Evolutionary conservation across 2,113 vertebrate genomes (phyloP).

Genomic region (Campylomormyrus tamandua): DNA sequence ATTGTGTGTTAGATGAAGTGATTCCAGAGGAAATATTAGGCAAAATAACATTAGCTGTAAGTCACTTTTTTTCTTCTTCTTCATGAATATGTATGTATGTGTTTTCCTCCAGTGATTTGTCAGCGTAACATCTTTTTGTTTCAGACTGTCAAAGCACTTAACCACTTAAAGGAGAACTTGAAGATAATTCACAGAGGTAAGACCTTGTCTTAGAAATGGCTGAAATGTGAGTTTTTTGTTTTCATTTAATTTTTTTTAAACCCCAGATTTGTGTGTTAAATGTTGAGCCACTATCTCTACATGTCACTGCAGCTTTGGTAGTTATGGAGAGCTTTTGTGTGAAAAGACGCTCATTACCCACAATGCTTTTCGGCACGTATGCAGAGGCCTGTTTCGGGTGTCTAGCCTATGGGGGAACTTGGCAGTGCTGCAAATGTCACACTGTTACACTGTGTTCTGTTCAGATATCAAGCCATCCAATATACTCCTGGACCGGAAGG

Average conservation of each 20-base stretch:
- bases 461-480: constrained; percentile 99
- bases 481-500: constrained; percentile 97
- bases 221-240: not conserved
- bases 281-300: not conserved
- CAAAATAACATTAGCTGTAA: constrained; percentile 99
- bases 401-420: not conserved
- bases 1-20: constrained; percentile 97
- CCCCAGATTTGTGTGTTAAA: not conserved
- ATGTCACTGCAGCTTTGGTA: not conserved
- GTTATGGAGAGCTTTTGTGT: not conserved
- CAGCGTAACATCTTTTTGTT: constrained; percentile 14
- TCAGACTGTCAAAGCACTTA: constrained; percentile 99
- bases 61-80: constrained; percentile 38
- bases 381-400: not conserved
- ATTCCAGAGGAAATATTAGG: constrained; percentile 99
- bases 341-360: not conserved
- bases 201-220: constrained; percentile 30
- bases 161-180: constrained; percentile 99
- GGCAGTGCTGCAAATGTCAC: not conserved
- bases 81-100: not conserved
- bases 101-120: not conserved
- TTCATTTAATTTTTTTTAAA: no score
- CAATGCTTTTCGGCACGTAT: not conserved
- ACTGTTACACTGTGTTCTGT: not conserved
- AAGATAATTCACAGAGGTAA: constrained; percentile 99